Percentiles rank a stretch among this genome's conserved stretches.
These are phyloP conservation scores for Chondrilla cf. caribensis DNA, from an alignment of 37 sponge, comb jelly and placozoan genomes.

Conservation along the genomic window DNA sequence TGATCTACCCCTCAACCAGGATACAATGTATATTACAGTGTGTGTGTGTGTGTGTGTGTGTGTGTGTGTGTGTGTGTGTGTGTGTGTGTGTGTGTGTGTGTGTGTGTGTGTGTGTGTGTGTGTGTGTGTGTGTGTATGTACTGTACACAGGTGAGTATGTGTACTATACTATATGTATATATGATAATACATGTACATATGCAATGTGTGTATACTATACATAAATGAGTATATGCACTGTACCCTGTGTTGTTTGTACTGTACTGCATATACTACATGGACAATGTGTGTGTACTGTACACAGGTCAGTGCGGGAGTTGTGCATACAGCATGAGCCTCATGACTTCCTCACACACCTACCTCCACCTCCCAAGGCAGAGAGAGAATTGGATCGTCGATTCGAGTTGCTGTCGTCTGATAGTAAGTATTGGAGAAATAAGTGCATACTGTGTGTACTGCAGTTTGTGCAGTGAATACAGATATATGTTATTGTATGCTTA, in stretches of 20 bases:
- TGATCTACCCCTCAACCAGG: too few relatives aligned
- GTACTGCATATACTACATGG: too few relatives aligned
- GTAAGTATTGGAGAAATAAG: not conserved
- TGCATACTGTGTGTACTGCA: too few relatives aligned
- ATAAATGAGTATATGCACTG: too few relatives aligned
- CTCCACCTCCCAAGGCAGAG: constrained; percentile 23
- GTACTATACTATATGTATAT: too few relatives aligned
- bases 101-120: not conserved
- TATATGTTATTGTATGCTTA: too few relatives aligned
- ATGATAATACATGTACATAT: too few relatives aligned
- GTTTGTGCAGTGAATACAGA: not conserved
- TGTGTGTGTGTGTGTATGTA: not conserved
- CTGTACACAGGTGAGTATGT: not conserved
- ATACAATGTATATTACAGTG: not conserved
- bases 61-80: constrained; percentile 12
- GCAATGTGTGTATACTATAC: too few relatives aligned
- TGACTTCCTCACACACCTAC: constrained; percentile 44
- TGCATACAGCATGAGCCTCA: constrained; percentile 75
- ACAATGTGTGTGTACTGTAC: not conserved
- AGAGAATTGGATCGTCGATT: constrained; percentile 1
- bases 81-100: not conserved
- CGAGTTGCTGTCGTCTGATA: not conserved
- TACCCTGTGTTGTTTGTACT: too few relatives aligned
- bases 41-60: constrained; percentile 19
- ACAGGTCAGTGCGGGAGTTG: constrained; percentile 79